Evolutionary conservation across 2,888 invertebrate species (phyloP).

Genomic region (Nymphalis c-album): DNA sequence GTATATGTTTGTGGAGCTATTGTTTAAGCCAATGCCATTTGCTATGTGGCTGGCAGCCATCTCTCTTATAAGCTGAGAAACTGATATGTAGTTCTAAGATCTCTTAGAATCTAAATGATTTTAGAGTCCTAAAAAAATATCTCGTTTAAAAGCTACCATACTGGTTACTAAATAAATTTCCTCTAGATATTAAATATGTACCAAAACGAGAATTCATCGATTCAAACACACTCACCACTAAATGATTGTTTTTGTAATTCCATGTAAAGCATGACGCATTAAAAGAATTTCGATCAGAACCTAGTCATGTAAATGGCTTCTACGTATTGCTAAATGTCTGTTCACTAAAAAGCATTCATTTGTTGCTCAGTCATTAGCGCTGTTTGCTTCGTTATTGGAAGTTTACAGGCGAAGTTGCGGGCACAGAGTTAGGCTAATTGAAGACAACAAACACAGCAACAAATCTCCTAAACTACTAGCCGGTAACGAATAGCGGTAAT

Average conservation of each 20-base stretch:
- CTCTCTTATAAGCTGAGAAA: no score
- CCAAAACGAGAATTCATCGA: background rate
- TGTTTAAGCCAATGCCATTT: no score
- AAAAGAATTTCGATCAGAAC: background rate
- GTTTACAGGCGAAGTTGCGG: conserved; percentile 9
- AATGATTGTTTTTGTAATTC: background rate
- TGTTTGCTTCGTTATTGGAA: conserved; percentile 20
- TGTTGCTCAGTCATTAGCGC: conserved; percentile 21
- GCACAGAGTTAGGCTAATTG: conserved; percentile 38
- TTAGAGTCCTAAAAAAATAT: no score
- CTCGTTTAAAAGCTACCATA: no score
- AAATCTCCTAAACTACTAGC: conserved; percentile 53
- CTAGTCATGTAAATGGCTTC: background rate
- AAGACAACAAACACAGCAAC: conserved; percentile 40
- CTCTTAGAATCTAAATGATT: no score
- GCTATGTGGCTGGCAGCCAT: no score
- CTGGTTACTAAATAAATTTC: no score
- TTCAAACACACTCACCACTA: background rate
- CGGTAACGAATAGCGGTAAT: conserved; percentile 58
- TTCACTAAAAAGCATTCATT: conserved; percentile 22
- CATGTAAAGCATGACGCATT: background rate
- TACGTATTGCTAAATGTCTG: background rate
- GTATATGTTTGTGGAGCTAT: no score
- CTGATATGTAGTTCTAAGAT: no score
- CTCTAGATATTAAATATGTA: no score